These are phyloP conservation scores for Alosa alosa DNA, from an alignment of 2,113 vertebrate genomes.

Conservation along the genomic window DNA sequence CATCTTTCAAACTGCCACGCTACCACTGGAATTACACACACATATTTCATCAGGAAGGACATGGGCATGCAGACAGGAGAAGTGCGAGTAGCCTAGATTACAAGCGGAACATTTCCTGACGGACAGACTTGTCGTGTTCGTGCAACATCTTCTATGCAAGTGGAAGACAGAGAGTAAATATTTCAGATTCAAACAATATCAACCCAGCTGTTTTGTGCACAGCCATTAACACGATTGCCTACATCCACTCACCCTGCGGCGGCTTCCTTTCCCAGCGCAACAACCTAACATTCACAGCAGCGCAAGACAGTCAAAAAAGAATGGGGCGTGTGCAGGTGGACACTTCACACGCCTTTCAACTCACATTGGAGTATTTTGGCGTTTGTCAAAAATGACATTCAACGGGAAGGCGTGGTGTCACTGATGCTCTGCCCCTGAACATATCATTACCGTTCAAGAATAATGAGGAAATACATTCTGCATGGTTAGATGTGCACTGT, in stretches of 20 bases:
- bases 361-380: conserved; percentile 49
- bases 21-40: background rate
- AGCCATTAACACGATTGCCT: conserved; percentile 3
- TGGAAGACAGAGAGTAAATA: background rate
- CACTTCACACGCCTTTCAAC: background rate
- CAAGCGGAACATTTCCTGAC: background rate
- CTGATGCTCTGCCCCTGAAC: background rate
- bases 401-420: background rate
- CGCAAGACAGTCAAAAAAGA: conserved; percentile 52
- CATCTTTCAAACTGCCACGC: background rate
- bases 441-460: background rate
- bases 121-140: background rate
- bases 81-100: conserved; percentile 21
- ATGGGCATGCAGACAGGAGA: background rate
- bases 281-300: conserved; percentile 53
- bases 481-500: background rate
- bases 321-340: conserved; percentile 18
- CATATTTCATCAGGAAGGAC: background rate
- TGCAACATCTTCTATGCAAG: background rate
- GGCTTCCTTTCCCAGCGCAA: conserved; percentile 50
- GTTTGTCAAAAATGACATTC: conserved; percentile 16
- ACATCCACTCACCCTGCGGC: conserved; percentile 60
- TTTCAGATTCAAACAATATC: background rate
- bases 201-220: background rate
- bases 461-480: background rate